Evolutionary conservation across 2,888 invertebrate genomes (phyloP).

Genomic region (Drosophila emarginata): DNA sequence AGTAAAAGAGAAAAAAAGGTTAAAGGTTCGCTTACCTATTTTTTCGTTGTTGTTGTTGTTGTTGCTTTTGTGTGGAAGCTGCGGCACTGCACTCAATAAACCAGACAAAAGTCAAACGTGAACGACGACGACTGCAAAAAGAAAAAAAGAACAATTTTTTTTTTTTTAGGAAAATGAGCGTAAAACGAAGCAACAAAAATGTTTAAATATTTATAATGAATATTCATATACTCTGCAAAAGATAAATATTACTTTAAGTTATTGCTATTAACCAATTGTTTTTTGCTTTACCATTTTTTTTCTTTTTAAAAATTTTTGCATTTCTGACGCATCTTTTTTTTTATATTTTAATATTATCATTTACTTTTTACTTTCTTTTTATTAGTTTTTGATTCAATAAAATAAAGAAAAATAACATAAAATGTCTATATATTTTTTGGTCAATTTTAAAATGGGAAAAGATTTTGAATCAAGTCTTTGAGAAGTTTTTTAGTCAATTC

Average conservation of each 20-base stretch:
- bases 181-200: background rate
- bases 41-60: conserved; percentile 6
- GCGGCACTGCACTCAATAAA: conserved; percentile 62
- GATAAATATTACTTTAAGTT: background rate
- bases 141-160: conserved; percentile 12
- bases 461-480: too few relatives aligned
- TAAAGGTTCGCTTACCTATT: conserved; percentile 65
- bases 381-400: too few relatives aligned
- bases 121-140: conserved; percentile 51
- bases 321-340: too few relatives aligned
- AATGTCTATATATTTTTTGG: too few relatives aligned
- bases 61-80: conserved; percentile 34
- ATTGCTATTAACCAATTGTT: too few relatives aligned
- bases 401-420: too few relatives aligned
- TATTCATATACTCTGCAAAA: background rate
- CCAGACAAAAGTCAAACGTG: conserved; percentile 47
- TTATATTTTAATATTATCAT: too few relatives aligned
- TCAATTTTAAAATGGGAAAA: too few relatives aligned
- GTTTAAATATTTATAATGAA: background rate
- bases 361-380: too few relatives aligned
- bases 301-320: too few relatives aligned
- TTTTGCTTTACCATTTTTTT: too few relatives aligned
- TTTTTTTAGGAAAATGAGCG: conserved; percentile 42
- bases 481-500: too few relatives aligned
- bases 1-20: conserved; percentile 57